Conservation (phyloP, 2,113 vertebrate species). For the Trogon melanurus region DNA sequence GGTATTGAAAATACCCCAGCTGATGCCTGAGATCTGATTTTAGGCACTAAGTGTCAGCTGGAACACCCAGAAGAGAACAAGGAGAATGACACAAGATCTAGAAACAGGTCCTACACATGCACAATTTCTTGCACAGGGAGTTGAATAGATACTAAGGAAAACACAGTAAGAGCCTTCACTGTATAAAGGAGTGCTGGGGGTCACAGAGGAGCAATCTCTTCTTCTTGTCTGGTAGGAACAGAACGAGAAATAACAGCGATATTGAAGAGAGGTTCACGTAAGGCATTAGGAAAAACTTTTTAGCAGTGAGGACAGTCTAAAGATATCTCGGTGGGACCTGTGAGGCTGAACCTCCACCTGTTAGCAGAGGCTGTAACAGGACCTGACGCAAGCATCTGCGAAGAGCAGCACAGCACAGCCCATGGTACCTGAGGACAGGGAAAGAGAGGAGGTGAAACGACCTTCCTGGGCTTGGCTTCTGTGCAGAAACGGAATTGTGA, state of each 20-base stretch:
- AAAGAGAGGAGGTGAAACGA: neutral
- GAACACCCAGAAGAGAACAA: neutral
- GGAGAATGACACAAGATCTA: neutral
- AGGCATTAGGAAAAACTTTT: neutral
- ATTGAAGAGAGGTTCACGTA: neutral
- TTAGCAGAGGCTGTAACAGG: neutral
- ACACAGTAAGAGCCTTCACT: neutral
- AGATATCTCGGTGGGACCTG: neutral
- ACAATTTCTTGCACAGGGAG: neutral
- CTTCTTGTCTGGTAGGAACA: neutral
- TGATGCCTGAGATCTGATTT: neutral
- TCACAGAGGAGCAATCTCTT: neutral
- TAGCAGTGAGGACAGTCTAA: neutral
- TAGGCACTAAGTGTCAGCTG: neutral
- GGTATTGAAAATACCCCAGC: neutral
- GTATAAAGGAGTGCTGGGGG: neutral
- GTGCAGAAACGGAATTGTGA: neutral
- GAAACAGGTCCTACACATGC: neutral
- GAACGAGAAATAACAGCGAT: neutral
- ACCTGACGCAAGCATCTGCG: neutral
- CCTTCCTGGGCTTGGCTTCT: neutral
- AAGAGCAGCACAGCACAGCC: neutral
- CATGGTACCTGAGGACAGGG: neutral
- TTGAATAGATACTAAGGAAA: neutral
- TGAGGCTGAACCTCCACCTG: neutral